Conservation (phyloP, 1,140 invertebrate species). For the Nylanderia fulva region DNA sequence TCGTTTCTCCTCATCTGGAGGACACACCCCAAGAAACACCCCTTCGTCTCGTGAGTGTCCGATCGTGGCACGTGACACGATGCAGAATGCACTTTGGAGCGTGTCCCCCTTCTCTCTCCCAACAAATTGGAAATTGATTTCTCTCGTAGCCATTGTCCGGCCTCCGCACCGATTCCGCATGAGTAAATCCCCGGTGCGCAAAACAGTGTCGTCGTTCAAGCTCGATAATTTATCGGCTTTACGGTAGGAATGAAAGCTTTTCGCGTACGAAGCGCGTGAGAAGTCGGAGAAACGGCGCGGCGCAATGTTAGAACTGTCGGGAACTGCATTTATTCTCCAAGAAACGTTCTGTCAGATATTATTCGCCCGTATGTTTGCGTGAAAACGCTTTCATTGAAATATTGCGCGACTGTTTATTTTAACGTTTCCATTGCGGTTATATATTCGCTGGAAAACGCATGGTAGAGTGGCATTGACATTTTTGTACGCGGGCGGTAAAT, state of each 20-base stretch:
- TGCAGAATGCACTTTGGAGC: constrained; percentile 53
- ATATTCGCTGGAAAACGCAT: constrained; percentile 17
- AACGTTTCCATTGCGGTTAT: constrained; percentile 41
- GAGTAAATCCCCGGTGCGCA: constrained; percentile 22
- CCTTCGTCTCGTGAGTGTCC: constrained; percentile 18
- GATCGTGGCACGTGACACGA: constrained; percentile 50
- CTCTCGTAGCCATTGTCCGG: constrained; percentile 51
- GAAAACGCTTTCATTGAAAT: constrained; percentile 58
- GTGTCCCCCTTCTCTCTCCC: background rate
- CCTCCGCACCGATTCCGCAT: constrained; percentile 24
- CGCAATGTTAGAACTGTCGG: constrained; percentile 53
- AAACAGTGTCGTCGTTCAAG: constrained; percentile 41
- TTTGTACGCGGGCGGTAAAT: constrained; percentile 47
- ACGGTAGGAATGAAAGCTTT: constrained; percentile 39
- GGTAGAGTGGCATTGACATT: constrained; percentile 55
- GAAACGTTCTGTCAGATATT: constrained; percentile 59
- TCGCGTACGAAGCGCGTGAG: background rate
- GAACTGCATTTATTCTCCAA: constrained; percentile 53
- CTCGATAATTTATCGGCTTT: constrained; percentile 63
- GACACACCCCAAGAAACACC: constrained; percentile 23
- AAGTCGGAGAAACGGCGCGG: constrained; percentile 49
- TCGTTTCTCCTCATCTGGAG: background rate
- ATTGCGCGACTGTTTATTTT: constrained; percentile 60
- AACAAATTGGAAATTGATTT: constrained; percentile 67
- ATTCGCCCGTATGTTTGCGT: constrained; percentile 37